phyloP scores from a whole-genome alignment of 2,113 vertebrate genomes.

The Plecturocebus donacophilus region DNA sequence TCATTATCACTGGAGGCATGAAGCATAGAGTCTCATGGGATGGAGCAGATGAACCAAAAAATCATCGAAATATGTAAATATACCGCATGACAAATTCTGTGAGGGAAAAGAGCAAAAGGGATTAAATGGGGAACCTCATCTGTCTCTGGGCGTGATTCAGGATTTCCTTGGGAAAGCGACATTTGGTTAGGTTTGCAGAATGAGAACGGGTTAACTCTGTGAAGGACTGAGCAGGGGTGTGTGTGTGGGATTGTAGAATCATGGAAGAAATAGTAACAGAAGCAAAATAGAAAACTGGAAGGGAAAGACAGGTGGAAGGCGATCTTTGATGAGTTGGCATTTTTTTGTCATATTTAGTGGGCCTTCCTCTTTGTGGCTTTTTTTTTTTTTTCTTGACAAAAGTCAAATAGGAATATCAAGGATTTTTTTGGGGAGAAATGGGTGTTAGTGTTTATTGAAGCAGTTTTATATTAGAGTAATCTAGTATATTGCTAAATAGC shows the following conservation, averaged over 20 bases:
- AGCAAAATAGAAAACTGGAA: neutral
- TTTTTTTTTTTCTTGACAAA: neutral
- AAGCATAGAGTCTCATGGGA: neutral
- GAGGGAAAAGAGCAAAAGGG: neutral
- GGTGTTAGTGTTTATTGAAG: neutral
- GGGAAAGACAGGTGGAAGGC: neutral
- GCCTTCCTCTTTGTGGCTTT: neutral
- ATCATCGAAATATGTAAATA: neutral
- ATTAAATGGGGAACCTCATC: neutral
- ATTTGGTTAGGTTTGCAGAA: constrained; percentile 51
- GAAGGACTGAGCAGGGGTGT: neutral
- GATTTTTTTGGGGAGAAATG: neutral
- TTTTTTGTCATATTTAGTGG: constrained; percentile 7
- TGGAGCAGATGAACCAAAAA: neutral
- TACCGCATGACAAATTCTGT: neutral
- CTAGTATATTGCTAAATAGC: neutral
- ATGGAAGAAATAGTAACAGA: neutral
- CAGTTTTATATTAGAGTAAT: neutral
- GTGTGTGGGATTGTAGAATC: neutral
- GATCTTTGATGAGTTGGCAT: neutral
- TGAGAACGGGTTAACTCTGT: neutral
- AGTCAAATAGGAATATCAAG: constrained; percentile 6
- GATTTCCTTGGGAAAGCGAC: constrained; percentile 41
- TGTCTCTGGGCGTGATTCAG: constrained; percentile 50
- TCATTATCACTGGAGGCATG: neutral